Evolutionary conservation across 1,140 invertebrate genomes (phyloP), one percentile per base, ranked within the genome.

Genomic region (Drepana arcuata): DNA sequence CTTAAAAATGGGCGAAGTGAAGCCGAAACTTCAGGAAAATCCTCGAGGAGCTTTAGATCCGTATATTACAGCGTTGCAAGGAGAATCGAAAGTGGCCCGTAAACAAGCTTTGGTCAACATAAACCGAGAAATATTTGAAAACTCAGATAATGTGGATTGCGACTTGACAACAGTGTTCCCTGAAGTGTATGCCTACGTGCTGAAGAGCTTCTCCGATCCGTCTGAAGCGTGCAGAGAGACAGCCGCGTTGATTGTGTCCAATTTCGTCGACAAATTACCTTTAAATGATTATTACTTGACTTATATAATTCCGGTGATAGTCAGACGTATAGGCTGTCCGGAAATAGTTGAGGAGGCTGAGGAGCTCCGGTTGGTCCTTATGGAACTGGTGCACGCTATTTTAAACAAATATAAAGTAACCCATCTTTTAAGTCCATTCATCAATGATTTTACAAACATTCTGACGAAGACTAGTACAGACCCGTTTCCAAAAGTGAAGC

Each of bases 331-430:
- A 40, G 93, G 92, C 1, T 88, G 88, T 18, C 85, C 89, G 27
- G 93, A 95, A 61, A 86, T 92, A 5, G 77, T 92, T 2, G 95
- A 96, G 79, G 80, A 88, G 16, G 95, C 93, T 6, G 95, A 97
- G 83, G 95, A 97, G 88, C 86, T 96, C 18, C 86, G 94, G 16
- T 63, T 95, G 2, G 71, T 88, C 27, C 86, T 92, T 28, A 61
- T 95, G 0, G 59, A 84, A 28, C 82, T 96, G 31, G 65, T 95
- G 7, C 71, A 83, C 35, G 59, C 79, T 15, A 86, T 96, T 48
- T 75, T 95, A 33, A 55, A 84, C 2, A 89, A 88, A 54, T 93
- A 91, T 61, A 80, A 83, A 41, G 84, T 51, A 1, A 66, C 71
- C 2, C 59, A 68, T 14, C 70, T 87, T 18, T 64, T 94, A 15